Percentiles rank a stretch among this genome's conserved stretches.
These are phyloP conservation scores for Andinoacara biseriatus DNA, from an alignment of 2,113 vertebrate genomes.

Conservation along the genomic window DNA sequence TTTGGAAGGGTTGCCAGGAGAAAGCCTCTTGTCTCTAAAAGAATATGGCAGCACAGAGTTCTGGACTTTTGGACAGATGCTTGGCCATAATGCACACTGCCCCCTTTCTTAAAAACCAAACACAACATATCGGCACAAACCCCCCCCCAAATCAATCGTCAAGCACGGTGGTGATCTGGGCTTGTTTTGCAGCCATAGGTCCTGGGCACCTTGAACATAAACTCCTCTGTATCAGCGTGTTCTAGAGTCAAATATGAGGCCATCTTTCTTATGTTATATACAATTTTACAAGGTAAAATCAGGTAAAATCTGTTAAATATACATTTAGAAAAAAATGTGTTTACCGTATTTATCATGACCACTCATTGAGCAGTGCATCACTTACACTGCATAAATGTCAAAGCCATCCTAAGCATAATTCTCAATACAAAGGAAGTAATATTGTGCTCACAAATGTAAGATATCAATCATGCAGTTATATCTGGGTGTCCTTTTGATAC, in stretches of 20 bases:
- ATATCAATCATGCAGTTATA: slow-evolving; percentile 10
- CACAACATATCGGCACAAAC: too few species aligned
- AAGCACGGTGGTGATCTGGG: too few species aligned
- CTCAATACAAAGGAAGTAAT: background rate
- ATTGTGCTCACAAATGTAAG: background rate
- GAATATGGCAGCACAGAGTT: background rate
- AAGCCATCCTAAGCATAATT: slow-evolving; percentile 13
- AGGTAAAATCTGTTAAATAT: too few species aligned
- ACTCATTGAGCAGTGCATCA: slow-evolving; percentile 25
- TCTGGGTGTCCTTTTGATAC: slow-evolving; percentile 34
- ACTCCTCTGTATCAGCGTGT: background rate
- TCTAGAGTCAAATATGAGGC: too few species aligned
- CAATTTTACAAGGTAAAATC: too few species aligned
- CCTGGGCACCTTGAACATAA: background rate
- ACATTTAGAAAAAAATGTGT: background rate
- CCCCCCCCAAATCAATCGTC: too few species aligned
- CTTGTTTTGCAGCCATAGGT: too few species aligned
- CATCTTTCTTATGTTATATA: too few species aligned
- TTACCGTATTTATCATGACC: slow-evolving; percentile 14
- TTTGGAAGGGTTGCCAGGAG: background rate
- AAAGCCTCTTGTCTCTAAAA: background rate
- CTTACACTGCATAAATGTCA: slow-evolving; percentile 24
- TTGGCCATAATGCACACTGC: too few species aligned
- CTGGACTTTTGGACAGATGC: too few species aligned
- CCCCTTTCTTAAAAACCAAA: too few species aligned